Percentiles rank a stretch among this genome's conserved stretches.
phyloP scores from a whole-genome alignment of 2,113 vertebrate genomes.

The Nothocercus julius region DNA sequence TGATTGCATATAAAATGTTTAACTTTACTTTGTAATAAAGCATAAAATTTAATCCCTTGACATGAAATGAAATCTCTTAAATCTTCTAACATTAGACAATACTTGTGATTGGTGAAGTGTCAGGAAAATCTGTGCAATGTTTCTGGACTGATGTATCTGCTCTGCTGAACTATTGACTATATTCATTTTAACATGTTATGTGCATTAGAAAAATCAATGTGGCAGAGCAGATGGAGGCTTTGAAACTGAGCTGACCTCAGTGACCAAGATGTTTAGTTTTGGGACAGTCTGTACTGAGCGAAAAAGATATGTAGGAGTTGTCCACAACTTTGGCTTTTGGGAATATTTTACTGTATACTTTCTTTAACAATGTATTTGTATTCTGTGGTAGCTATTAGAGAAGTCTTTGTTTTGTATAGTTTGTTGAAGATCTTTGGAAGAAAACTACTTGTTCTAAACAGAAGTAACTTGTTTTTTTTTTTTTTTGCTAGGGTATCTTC shows the following conservation, averaged over 20 bases:
- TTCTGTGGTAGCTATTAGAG: background rate
- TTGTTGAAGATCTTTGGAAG: background rate
- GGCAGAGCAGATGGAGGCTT: conserved; percentile 52
- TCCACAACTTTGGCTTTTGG: background rate
- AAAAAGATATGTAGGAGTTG: background rate
- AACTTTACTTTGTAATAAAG: background rate
- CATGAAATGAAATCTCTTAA: conserved; percentile 13
- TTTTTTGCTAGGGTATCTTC: background rate
- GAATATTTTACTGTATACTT: background rate
- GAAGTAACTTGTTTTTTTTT: background rate
- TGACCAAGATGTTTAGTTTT: conserved; percentile 24
- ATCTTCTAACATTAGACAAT: background rate
- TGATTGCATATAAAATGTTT: background rate
- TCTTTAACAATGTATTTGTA: background rate
- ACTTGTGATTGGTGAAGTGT: background rate
- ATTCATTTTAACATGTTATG: conserved; percentile 53
- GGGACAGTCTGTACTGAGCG: background rate
- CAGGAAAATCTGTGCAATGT: background rate
- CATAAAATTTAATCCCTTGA: background rate
- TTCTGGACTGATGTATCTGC: conserved; percentile 25
- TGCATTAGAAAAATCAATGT: conserved; percentile 72
- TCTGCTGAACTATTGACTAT: conserved; percentile 62
- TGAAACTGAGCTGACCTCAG: conserved; percentile 44
- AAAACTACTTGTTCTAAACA: background rate
- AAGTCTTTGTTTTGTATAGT: background rate